A percentile compares a stretch with the other conserved stretches of the same genome.
Conservation (phyloP, 1,140 invertebrate species). For the Drosophila cardini region DNA sequence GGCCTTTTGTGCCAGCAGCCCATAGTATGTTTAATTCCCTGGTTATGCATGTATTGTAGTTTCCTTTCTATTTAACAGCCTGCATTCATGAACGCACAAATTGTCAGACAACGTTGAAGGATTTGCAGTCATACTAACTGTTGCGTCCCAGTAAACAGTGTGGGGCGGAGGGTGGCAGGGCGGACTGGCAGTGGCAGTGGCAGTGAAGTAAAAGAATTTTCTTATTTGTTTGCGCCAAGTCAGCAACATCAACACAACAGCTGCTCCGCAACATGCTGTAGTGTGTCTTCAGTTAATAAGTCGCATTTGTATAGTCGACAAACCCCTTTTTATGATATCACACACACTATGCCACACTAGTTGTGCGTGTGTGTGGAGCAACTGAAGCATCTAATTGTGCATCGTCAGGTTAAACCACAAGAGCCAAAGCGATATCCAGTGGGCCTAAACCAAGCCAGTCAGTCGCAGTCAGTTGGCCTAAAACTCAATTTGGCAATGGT, state of each 20-base stretch:
- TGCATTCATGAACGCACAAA: constrained; percentile 77
- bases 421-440: constrained; percentile 36
- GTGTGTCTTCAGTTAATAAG: constrained; percentile 24
- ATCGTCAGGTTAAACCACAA: constrained; percentile 57
- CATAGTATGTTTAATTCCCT: constrained; percentile 72
- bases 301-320: neutral
- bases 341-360: neutral
- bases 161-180: neutral
- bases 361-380: neutral
- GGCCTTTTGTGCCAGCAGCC: constrained; percentile 35
- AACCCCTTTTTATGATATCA: constrained; percentile 12
- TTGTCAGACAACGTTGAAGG: constrained; percentile 61
- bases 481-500: constrained; percentile 51
- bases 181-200: neutral
- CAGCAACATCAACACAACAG: constrained; percentile 41
- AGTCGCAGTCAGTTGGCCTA: constrained; percentile 29
- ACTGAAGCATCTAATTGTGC: constrained; percentile 78
- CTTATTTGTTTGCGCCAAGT: constrained; percentile 46
- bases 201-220: neutral
- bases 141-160: constrained; percentile 16
- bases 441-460: constrained; percentile 25
- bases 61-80: constrained; percentile 65
- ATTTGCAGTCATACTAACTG: constrained; percentile 41
- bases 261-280: neutral
- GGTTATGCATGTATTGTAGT: constrained; percentile 78